Conservation (phyloP, 2,113 vertebrate species). For the Brachyistius frenatus region DNA sequence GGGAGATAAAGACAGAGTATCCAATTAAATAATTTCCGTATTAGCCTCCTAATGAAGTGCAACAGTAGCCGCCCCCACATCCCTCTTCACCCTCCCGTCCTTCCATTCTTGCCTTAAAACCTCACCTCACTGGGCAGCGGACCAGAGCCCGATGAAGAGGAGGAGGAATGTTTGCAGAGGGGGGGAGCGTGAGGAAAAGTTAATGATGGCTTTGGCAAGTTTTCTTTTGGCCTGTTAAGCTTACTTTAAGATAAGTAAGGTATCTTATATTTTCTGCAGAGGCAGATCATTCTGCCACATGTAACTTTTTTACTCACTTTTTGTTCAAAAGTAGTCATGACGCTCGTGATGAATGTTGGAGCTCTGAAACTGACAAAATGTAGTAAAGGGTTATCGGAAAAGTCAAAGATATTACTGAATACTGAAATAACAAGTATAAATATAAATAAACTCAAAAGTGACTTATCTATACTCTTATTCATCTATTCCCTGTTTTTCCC, state of each 20-base stretch:
- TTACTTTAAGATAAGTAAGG: slow-evolving; percentile 3
- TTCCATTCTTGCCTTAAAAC: slow-evolving; percentile 82
- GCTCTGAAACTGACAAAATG: slow-evolving; percentile 13
- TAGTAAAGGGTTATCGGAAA: neutral
- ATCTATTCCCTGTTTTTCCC: neutral
- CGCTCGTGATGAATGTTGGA: slow-evolving; percentile 13
- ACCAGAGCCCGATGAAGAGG: slow-evolving; percentile 51
- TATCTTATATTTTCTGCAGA: slow-evolving; percentile 1
- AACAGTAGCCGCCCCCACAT: slow-evolving; percentile 52
- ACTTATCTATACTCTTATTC: neutral
- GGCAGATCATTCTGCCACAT: slow-evolving; percentile 2
- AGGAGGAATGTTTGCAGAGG: slow-evolving; percentile 58
- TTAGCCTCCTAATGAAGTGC: slow-evolving; percentile 69
- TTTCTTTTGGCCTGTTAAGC: slow-evolving; percentile 35
- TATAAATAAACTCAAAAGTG: neutral
- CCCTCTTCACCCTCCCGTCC: slow-evolving; percentile 37
- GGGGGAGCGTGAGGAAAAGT: slow-evolving; percentile 42
- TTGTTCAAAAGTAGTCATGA: slow-evolving; percentile 3
- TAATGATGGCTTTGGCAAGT: slow-evolving; percentile 43
- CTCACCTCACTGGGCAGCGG: slow-evolving; percentile 67
- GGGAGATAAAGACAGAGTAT: slow-evolving; percentile 31
- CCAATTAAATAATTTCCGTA: slow-evolving; percentile 46
- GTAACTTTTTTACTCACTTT: neutral
- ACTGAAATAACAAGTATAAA: neutral
- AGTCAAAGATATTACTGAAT: neutral